Conservation (phyloP, 1,140 invertebrate species). For the Drosophila rhopaloa region DNA sequence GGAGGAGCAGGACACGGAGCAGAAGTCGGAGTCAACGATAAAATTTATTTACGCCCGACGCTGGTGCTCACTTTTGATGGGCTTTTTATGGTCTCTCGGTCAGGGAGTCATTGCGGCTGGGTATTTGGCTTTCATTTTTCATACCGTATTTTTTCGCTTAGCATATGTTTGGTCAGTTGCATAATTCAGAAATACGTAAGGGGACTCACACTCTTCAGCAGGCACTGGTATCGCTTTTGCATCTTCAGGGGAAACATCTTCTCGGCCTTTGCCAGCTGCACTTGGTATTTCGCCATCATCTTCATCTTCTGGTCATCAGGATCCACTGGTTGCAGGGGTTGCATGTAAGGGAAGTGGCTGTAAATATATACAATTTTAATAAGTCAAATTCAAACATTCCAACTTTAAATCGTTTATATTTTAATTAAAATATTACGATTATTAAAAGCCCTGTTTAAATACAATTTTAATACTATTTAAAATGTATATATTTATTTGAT, state of each 20-base stretch:
- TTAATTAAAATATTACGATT: no score
- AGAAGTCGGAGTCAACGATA: constrained; percentile 50
- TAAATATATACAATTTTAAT: no score
- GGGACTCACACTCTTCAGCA: constrained; percentile 84
- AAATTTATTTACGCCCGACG: constrained; percentile 74
- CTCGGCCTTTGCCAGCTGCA: constrained; percentile 62
- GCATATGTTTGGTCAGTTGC: constrained; percentile 58
- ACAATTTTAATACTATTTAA: not conserved
- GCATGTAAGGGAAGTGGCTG: constrained; percentile 83
- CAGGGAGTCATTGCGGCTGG: constrained; percentile 42
- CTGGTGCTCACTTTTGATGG: constrained; percentile 75
- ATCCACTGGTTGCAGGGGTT: constrained; percentile 85
- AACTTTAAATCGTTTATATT: no score
- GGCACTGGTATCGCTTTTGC: constrained; percentile 84
- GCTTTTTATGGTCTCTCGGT: constrained; percentile 66
- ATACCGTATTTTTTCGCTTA: constrained; percentile 13
- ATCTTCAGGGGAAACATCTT: constrained; percentile 78
- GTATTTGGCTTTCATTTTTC: constrained; percentile 46
- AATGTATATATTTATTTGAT: no score
- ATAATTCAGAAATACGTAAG: constrained; percentile 45
- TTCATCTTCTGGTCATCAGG: constrained; percentile 85
- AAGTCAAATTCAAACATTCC: no score
- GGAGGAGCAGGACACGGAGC: constrained; percentile 5
- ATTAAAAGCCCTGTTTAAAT: no score
- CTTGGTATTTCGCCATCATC: constrained; percentile 44